These are phyloP conservation scores for Phalacrocorax carbo DNA, from an alignment of 2,113 vertebrate genomes.

Conservation along the genomic window DNA sequence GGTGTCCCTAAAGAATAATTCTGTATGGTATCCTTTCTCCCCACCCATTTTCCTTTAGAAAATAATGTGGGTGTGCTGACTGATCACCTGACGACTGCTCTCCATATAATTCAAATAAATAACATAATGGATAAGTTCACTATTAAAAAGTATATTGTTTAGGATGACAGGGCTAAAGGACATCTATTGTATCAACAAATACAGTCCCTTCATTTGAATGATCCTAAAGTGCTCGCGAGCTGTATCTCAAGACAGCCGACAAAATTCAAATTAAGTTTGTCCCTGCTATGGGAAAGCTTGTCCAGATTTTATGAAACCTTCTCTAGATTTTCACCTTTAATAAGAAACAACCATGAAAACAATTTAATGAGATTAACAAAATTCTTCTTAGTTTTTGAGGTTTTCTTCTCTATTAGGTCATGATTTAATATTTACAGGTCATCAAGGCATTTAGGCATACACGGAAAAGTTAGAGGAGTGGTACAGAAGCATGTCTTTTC, in stretches of 20 bases:
- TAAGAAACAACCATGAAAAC: background rate
- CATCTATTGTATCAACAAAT: background rate
- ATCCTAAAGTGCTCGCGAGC: background rate
- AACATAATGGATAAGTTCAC: background rate
- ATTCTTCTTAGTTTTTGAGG: background rate
- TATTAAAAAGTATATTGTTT: background rate
- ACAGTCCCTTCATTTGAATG: background rate
- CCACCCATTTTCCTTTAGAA: background rate
- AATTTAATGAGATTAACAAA: background rate
- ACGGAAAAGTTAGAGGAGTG: background rate
- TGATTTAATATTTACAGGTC: background rate
- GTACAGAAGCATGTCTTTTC: background rate
- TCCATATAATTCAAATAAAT: background rate
- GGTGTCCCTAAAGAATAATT: background rate
- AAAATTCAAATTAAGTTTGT: background rate
- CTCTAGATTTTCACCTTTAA: background rate
- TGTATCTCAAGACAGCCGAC: background rate
- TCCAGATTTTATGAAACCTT: background rate
- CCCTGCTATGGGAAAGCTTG: background rate
- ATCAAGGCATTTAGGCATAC: background rate
- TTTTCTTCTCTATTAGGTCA: background rate
- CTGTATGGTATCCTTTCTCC: background rate
- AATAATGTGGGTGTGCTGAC: background rate
- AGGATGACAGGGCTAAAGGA: background rate
- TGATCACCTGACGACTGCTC: background rate